Base-by-base conservation (phyloP, 2,797 vertebrate genomes). In the Crocodylus rhombifer region DNA sequence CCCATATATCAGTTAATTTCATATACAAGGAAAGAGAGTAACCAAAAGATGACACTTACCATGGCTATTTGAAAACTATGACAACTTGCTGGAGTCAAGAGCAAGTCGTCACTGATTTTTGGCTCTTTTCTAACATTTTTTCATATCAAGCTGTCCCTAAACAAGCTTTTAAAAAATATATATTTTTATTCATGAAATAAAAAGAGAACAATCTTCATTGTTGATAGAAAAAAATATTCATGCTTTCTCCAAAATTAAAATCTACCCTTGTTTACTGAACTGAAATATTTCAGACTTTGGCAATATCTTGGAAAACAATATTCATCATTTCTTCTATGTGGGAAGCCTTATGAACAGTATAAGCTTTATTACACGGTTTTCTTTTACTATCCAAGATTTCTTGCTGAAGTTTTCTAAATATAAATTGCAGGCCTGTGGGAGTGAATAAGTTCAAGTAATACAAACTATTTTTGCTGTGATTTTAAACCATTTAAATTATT, bases 201-300 rank as follows among this genome's bases (percentile, higher is more conserved):
- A 92, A 80, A 74, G 2, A 11, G 36, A 93, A 77, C 33, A 64
- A 88, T 81, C 30, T 73, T 90, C 71, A 67, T 85, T 88, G 86
- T 10, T 88, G 56, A n/a, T 65, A 55, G 56, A 83, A 86, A 80
- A 69, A 88, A 93, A 95, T 92, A 57, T 4, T 1, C 12, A 88
- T 75, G 15, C 51, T 93, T 92, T 92, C 91, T 87, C 93, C 91
- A 93, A 73, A 94, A 88, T 78, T 91, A 94, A 91, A 92, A 71
- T 63, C 83, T 83, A 90, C 33, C 6, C 13, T 62, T 87, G 8
- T 36, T 94, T 61, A 75, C 63, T 60, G 62, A 93, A 76, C 89
- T 86, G 18, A 94, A 87, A 86, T 87, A 91, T 85, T 89, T 95
- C 82, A 87, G 57, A 82, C 20, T 89, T 91, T 91, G 90, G 62